These are phyloP conservation scores for Acropora tenuis DNA, from an alignment of 64 coral and sea anemone genomes.

Conservation along the genomic window DNA sequence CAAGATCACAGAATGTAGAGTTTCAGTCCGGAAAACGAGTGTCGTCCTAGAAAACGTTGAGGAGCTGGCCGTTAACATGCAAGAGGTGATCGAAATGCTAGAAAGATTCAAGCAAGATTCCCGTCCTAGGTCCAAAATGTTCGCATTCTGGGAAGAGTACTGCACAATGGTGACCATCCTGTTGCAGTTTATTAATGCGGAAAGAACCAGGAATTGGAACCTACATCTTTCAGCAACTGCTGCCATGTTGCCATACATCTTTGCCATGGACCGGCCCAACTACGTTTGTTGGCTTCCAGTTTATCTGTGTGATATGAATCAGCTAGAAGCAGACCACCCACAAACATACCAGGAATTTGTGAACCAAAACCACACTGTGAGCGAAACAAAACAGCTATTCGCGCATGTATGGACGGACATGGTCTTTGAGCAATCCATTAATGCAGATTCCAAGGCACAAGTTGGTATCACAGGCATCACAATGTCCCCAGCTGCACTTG, in stretches of 20 bases:
- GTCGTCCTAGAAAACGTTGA: not conserved
- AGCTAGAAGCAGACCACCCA: conserved; percentile 50
- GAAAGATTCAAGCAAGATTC: not conserved
- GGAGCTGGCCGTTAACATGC: not conserved
- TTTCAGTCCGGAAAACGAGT: not conserved
- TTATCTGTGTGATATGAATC: conserved; percentile 30
- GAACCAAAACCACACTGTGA: conserved; percentile 43
- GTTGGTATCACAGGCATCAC: conserved; percentile 51
- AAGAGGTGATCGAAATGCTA: not conserved
- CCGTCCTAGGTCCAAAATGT: conserved; percentile 3
- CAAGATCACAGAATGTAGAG: not conserved
- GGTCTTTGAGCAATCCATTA: conserved; percentile 61
- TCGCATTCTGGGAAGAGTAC: conserved; percentile 45
- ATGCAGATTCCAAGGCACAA: conserved; percentile 55
- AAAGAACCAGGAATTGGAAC: conserved; percentile 35
- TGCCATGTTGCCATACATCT: conserved; percentile 43
- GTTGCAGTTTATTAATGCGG: conserved; percentile 39
- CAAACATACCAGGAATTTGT: conserved; percentile 35
- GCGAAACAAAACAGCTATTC: conserved; percentile 47
- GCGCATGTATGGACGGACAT: conserved; percentile 58
- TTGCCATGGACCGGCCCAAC: conserved; percentile 51
- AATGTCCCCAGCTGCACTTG: not conserved
- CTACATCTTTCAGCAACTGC: conserved; percentile 31
- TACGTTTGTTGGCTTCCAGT: conserved; percentile 39
- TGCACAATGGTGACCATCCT: conserved; percentile 23